Base-by-base conservation (phyloP, 2,888 invertebrate species). In the Cosmopolites sordidus region DNA sequence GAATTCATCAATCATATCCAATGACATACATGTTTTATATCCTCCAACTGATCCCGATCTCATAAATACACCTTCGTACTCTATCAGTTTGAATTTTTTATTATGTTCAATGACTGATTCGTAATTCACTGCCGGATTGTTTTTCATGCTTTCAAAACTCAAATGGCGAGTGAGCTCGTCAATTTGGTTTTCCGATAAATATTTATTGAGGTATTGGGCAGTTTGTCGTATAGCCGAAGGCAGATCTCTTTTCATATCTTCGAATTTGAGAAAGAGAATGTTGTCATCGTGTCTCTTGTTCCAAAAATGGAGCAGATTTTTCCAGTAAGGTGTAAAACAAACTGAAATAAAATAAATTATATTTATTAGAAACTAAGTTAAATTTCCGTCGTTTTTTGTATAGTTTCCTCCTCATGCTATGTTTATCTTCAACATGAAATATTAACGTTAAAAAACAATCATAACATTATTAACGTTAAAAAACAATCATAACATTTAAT, bases 1-100 rank as follows among this genome's bases (percentile, higher is more conserved):
- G 66, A 91, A 88, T 59, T 78, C 76, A 43, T 78, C 74, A 0
- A 86, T 83, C 62, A 89, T 75, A 63, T 86, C 84, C 1, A 82
- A 79, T 1, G 83, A 81, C 82, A 92, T 87, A 54, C 86, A 61
- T 3, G 64, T 66, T 50, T 69, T 68, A 58, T 72, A 71, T 17
- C 63, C 64, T 0, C 72, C 75, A 4, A 74, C 69, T 48, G 71
- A 66, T 11, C 78, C 78, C 40, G 72, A 70, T 57, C 78, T 67
- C 64, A 78, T 76, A 59, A 78, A 78, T 14, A 64, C 41, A 1
- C 73, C 73, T 0, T 71, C 67, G 2, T 58, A 58, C 12, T 65
- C 59, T 12, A 66, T 69, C n/a, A 72, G 58, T 4, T 70, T 68
- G 48, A 64, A 65, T 54, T 68, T 71, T 58, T 67, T 71, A 47